phyloP scores from a whole-genome alignment of 2,797 vertebrate genomes.

The Girardinus metallicus region DNA sequence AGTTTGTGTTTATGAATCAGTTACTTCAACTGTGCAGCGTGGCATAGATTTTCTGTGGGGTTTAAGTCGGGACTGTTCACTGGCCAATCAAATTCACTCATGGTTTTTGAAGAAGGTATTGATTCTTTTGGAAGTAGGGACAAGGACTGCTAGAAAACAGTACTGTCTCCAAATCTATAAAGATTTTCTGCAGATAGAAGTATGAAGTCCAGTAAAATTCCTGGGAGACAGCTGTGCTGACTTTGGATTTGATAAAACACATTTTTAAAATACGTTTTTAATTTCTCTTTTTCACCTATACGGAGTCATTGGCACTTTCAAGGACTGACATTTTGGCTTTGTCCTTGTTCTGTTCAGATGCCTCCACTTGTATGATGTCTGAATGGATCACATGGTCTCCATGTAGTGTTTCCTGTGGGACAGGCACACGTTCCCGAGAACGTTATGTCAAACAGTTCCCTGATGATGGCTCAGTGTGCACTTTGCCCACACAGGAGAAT shows the following conservation, averaged over 20 bases:
- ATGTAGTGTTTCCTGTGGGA: conserved; percentile 91
- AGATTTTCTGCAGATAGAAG: background rate
- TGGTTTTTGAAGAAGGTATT: background rate
- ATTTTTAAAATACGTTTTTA: background rate
- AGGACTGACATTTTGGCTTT: conserved; percentile 8
- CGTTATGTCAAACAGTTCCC: conserved; percentile 97
- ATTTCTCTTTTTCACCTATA: background rate
- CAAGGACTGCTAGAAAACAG: background rate
- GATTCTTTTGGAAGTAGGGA: background rate
- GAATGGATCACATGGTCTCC: conserved; percentile 99
- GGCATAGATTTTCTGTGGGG: background rate
- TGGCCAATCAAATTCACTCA: background rate
- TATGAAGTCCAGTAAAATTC: background rate
- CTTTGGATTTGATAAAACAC: background rate
- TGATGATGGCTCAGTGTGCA: conserved; percentile 94
- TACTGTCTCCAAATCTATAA: background rate
- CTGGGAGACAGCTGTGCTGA: background rate
- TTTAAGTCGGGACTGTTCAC: background rate
- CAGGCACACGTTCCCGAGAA: conserved; percentile 90
- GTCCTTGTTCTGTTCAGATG: conserved; percentile 72
- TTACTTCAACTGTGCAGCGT: background rate
- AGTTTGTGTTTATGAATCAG: background rate
- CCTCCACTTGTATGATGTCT: conserved; percentile 98
- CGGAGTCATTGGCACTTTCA: background rate
- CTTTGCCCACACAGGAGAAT: conserved; percentile 90